A percentile compares a stretch with the other conserved stretches of the same genome.
phyloP scores from a whole-genome alignment of 2,888 invertebrate genomes.

The Temnothorax rugatulus region DNA sequence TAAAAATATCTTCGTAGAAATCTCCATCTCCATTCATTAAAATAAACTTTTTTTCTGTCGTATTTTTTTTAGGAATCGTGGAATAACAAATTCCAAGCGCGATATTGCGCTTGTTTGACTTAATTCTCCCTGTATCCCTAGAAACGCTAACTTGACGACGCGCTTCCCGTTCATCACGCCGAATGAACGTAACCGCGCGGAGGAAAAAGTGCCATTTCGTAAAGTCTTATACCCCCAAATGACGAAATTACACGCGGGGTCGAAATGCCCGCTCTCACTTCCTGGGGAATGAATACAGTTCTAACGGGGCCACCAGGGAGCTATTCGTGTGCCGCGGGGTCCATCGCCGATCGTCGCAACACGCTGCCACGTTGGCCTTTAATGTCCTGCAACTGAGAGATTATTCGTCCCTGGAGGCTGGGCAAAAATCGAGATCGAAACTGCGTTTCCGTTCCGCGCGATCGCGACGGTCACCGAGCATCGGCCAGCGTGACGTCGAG shows the following conservation, averaged over 20 bases:
- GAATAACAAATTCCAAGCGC: neutral
- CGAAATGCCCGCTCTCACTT: slow-evolving; percentile 53
- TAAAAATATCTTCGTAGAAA: too few relatives aligned
- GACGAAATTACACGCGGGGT: slow-evolving; percentile 45
- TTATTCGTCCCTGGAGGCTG: slow-evolving; percentile 70
- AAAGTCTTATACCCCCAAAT: slow-evolving; percentile 43
- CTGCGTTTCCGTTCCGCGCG: neutral
- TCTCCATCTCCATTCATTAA: too few relatives aligned
- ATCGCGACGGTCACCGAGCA: neutral
- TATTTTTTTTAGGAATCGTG: neutral
- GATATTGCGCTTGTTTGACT: neutral
- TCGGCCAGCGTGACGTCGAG: slow-evolving; percentile 11
- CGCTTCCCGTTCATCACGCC: neutral
- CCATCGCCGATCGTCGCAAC: slow-evolving; percentile 70
- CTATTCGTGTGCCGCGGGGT: slow-evolving; percentile 66
- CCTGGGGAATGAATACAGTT: slow-evolving; percentile 65
- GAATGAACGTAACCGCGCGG: neutral
- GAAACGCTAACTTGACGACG: neutral
- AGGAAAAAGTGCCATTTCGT: slow-evolving; percentile 42
- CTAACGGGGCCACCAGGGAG: slow-evolving; percentile 70
- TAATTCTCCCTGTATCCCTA: neutral
- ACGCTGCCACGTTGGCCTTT: slow-evolving; percentile 65
- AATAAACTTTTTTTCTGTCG: neutral
- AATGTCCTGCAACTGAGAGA: slow-evolving; percentile 66
- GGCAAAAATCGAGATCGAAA: slow-evolving; percentile 66